Evolutionary conservation across 53 echinoderm and acorn worm species (phyloP), one percentile per base, ranked within the genome.

Genomic region (Zoroaster sp.): DNA sequence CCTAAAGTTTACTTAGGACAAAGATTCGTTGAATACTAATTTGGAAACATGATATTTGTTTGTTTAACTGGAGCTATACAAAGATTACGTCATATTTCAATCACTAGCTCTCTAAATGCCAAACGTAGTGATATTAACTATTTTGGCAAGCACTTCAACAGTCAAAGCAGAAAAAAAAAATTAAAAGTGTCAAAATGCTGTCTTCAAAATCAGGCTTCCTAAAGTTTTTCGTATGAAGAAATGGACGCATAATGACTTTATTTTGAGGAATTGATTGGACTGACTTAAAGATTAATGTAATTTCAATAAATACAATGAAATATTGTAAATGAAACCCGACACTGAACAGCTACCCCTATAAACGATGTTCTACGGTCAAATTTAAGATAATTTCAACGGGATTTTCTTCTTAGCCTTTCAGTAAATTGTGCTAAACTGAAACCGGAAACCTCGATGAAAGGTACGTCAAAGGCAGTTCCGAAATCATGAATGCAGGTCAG

Each of bases 361-460:
- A 23, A 28, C 20, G 14, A 55, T 78, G 73, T 72, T 72, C 41
- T 13, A 40, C 38, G 63, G 38, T 35, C 54, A 63, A 28, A 3
- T 5, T 9, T 15, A n/a, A 34, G 38, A 23, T 21, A 37, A 53
- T 59, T 55, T 33, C 9, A 8, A 34, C 41, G n/a, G 37, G 37
- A 0, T 38, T 36, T 52, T 53, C 21, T 23, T 3, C 37, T 59
- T 21, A 37, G 78, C 54, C 63, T 20, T n/a, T 59, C 78, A 35
- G 78, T 78, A 55, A 78, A 78, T 59, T 53, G 78, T 21, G 18
- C 37, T 35, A 78, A 10, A 36, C 12, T 37, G 78, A 59, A 45
- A 34, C 44, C 40, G 42, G 14, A 47, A 30, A 65, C n/a, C 55
- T 23, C 10, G 82, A 67, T 47, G 82, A 68, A 23, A 66, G 68